Base-by-base conservation (phyloP, 2,797 vertebrate genomes). In the Myotis findleyi region DNA sequence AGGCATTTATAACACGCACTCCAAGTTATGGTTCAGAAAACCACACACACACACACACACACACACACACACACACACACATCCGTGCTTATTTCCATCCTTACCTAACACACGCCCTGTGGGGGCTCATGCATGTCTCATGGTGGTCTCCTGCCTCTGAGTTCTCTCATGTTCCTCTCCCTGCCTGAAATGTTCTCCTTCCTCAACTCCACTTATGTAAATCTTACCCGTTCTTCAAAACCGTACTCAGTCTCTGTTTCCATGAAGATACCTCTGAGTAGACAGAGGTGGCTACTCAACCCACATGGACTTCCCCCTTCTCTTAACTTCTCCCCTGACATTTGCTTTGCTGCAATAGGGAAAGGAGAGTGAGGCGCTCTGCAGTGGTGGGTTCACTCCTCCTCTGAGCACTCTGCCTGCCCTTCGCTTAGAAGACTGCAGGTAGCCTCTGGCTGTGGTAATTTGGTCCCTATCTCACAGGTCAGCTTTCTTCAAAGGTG, bases 321-420 rank as follows among this genome's bases (percentile, higher is more conserved):
- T 75, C 69, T 44, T 41, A 72, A 66, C 51, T 77, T 89, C 82
- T 30, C 36, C 51, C 0, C 0, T 93, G 94, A 69, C 68, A 68
- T 87, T 72, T 80, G 83, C 91, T 89, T 86, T 91, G 75, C 87
- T 87, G 51, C 83, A 76, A 71, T 3, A 87, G 47, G 13, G 12
- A 44, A 27, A 49, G 55, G 49, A 87, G 53, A 7, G 23, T 75
- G 81, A 87, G 36, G 16, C 11, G 27, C 21, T 87, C 41, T 27
- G 64, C 10, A 13, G 38, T 25, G 75, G 53, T 17, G 9, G 36
- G 21, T 55, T 36, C 30, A 36, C 5, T 55, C 44, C 66, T 64
- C 27, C 57, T 11, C 36, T 6, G 12, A 59, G 38, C 0, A 10
- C 10, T 14, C 59, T 57, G 55, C 51, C 71, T 73, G 17, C n/a